Base-by-base conservation (phyloP, 1,140 invertebrate species). In the Saccostrea cuccullata region DNA sequence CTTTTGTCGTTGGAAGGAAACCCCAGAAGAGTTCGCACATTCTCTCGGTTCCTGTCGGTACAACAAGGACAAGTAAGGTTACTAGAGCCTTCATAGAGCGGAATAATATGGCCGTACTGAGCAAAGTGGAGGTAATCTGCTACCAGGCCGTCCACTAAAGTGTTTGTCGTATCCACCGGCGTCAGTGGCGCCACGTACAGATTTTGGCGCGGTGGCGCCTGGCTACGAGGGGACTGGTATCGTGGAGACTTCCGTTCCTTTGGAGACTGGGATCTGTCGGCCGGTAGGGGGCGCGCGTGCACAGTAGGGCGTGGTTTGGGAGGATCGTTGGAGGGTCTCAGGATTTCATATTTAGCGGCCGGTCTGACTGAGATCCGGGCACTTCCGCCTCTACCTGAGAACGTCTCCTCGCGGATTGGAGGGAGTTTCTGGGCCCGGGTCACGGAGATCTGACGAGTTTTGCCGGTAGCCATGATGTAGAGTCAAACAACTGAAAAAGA, bases 41-140 rank as follows among this genome's bases (percentile, higher is more conserved):
- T 93, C 87, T 93, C 90, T 20, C 91, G 84, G 86, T 93, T 93
- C 73, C 92, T 90, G 13, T 92, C 91, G 11, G 87, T 90, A 87
- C 93, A 93, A 88, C 93, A 92, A 0, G 92, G 87, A 86, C 93
- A 93, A 13, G 89, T 70, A 30, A 89, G 77, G 23, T 23, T 82
- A 15, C 91, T 90, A 13, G 88, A 89, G 12, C 91, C 92, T 55
- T 92, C 90, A 67, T 91, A 90, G 47, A 93, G 90, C 20, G 92
- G 93, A 12, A 92, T 90, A 0, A 92, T 89, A 67, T 92, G 89
- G 17, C 92, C 90, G 84, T 93, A 93, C 26, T 89, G 82, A 4
- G 92, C 89, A 88, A 90, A 92, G 85, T 93, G 91, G 11, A 93
- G 90, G 86, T 93, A 93, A 64, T 93, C 91, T 8, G 92, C 91